A percentile compares a stretch with the other conserved stretches of the same genome.
Evolutionary conservation across 1,140 invertebrate genomes (phyloP).

Genomic region (Drosophila pallidifrons): DNA sequence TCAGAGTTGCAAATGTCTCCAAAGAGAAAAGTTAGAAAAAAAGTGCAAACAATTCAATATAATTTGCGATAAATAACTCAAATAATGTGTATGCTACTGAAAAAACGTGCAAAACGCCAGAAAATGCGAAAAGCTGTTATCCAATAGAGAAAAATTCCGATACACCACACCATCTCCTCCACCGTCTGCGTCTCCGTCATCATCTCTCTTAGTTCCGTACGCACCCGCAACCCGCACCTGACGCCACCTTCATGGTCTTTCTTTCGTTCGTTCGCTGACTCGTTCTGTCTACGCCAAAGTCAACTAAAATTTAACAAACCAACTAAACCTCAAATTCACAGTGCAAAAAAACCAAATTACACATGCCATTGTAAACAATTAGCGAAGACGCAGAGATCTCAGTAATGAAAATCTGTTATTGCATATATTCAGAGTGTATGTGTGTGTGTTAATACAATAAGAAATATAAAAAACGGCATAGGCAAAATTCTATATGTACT

Average conservation of each 20-base stretch:
- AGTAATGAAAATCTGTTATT: conserved; percentile 47
- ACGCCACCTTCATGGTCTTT: conserved; percentile 34
- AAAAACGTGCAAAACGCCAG: conserved; percentile 36
- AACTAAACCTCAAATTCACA: conserved; percentile 35
- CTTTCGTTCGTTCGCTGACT: background rate
- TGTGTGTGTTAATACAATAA: conserved; percentile 56
- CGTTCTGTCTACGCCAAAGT: conserved; percentile 41
- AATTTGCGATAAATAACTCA: conserved; percentile 32
- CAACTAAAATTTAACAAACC: conserved; percentile 44
- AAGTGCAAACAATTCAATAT: conserved; percentile 30
- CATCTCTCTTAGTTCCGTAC: conserved; percentile 9
- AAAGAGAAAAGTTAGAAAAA: conserved; percentile 38
- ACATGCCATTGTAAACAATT: conserved; percentile 49
- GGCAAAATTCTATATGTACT: conserved; percentile 30
- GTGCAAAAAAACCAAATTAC: conserved; percentile 31
- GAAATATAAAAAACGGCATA: conserved; percentile 53
- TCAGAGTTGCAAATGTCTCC: conserved; percentile 37
- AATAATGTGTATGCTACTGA: conserved; percentile 33
- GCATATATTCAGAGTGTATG: conserved; percentile 30
- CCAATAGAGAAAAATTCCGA: conserved; percentile 65
- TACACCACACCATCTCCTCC: conserved; percentile 30
- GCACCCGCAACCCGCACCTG: conserved; percentile 48
- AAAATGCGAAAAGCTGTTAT: conserved; percentile 56
- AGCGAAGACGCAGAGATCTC: conserved; percentile 26
- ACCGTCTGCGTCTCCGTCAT: too few relatives aligned